Percentiles rank a stretch among this genome's conserved stretches.
phyloP scores from a whole-genome alignment of 2,797 vertebrate genomes.

The Aplochiton taeniatus region DNA sequence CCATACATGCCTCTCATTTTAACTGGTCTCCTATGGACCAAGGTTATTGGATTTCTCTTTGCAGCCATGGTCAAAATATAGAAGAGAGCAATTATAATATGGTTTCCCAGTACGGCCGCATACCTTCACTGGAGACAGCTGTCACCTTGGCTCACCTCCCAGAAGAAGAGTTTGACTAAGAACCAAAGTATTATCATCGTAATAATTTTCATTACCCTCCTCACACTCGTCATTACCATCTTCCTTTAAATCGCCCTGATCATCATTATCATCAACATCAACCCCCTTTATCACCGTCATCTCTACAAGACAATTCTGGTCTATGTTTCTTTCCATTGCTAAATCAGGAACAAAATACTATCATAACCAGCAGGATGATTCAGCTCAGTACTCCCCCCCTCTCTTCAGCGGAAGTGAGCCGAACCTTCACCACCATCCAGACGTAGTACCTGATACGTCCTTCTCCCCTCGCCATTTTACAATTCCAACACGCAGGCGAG shows the following conservation, averaged over 20 bases:
- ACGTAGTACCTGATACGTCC: constrained; percentile 21
- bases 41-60: constrained; percentile 65
- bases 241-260: too few species aligned
- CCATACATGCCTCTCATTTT: constrained; percentile 65
- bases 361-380: too few species aligned
- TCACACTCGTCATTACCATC: too few species aligned
- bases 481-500: constrained; percentile 55
- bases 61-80: constrained; percentile 61
- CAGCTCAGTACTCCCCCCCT: too few species aligned
- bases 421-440: too few species aligned
- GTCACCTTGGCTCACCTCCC: constrained; percentile 27
- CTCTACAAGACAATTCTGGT: too few species aligned
- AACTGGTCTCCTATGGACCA: constrained; percentile 60
- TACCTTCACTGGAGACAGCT: constrained; percentile 3
- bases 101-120: constrained; percentile 26
- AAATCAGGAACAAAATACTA: too few species aligned
- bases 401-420: too few species aligned
- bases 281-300: constrained; percentile 33
- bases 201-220: too few species aligned
- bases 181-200: neutral
- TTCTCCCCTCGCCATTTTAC: constrained; percentile 46
- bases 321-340: too few species aligned
- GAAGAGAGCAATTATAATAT: constrained; percentile 58
- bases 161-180: constrained; percentile 31
- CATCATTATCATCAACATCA: constrained; percentile 38